Base-by-base conservation (phyloP, 2,113 vertebrate genomes). In the Pluvialis apricaria region DNA sequence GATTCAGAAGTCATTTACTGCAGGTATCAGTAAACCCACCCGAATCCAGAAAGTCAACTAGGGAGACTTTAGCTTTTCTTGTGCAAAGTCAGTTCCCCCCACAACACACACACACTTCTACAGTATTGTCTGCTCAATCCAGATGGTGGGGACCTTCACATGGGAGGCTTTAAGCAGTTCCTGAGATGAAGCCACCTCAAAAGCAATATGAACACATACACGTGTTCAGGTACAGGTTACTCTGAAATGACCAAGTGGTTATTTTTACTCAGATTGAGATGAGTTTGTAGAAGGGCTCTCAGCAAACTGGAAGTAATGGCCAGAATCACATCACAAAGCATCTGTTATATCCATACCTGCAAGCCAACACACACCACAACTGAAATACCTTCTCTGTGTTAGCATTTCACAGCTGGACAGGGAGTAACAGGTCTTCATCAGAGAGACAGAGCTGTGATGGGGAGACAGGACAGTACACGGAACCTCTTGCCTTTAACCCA, bases 291-390 rank as follows among this genome's bases (percentile, higher is more conserved):
- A 34, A 57, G 6, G 9, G 38, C 26, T 65, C 8, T 15, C 20
- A 64, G 21, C 9, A 62, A 34, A 2, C 42, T 22, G 7, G 54
- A 45, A 45, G 22, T 18, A 65, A 47, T 0, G 0, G 15, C 31
- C 40, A 64, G 36, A 52, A 36, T 13, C 22, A n/a, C 51, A 62
- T 1, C 47, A 17, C 28, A 45, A 25, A 42, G 8, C 1, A 1
- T 3, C 31, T 8, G 1, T 3, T 10, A 3, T 0, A 10, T 1
- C 45, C 13, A 3, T 0, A 2, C 25, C 62, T 13, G 1, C 7
- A 14, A 55, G 6, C 28, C 44, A 49, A 24, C 31, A 9, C 20
- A 7, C 19, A 7, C 15, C 61, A 3, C 22, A 55, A n/a, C 21
- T 2, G 6, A 22, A 49, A 73, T 3, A 22, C 10, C 25, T 9